These are phyloP conservation scores for Caenorhabditis uteleia DNA, from an alignment of 2,888 invertebrate species.

Conservation along the genomic window DNA sequence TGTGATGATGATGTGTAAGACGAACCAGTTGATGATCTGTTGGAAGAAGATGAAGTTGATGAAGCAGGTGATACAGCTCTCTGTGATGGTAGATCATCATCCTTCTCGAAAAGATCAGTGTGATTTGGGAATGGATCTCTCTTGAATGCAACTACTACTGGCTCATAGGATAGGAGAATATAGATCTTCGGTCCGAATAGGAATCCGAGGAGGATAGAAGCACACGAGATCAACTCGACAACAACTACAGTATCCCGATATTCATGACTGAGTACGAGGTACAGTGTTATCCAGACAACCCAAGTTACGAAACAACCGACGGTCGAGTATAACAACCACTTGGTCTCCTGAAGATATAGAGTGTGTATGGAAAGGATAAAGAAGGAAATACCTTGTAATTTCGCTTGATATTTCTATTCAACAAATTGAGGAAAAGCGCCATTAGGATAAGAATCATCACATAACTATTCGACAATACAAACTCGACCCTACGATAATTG, in stretches of 20 bases:
- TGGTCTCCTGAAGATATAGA: no score
- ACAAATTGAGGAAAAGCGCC: constrained; percentile 61
- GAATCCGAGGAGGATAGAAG: constrained; percentile 63
- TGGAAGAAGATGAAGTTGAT: constrained; percentile 42
- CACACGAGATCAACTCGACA: constrained; percentile 60
- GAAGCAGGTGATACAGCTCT: constrained; percentile 53
- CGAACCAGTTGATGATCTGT: constrained; percentile 11
- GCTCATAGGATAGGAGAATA: constrained; percentile 68
- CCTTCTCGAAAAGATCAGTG: constrained; percentile 57
- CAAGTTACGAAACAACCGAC: constrained; percentile 57
- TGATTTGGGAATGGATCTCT: constrained; percentile 44
- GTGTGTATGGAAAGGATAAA: no score
- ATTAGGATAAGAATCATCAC: constrained; percentile 62
- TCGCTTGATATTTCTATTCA: constrained; percentile 66
- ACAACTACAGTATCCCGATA: constrained; percentile 52
- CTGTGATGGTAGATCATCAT: constrained; percentile 50
- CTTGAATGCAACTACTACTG: constrained; percentile 66
- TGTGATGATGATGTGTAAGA: constrained; percentile 27
- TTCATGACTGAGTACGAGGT: constrained; percentile 43
- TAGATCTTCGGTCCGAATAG: constrained; percentile 69
- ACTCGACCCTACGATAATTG: constrained; percentile 38
- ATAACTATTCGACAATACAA: constrained; percentile 59
- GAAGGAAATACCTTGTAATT: no score
- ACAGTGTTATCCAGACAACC: constrained; percentile 58
- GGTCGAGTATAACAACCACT: constrained; percentile 65